phyloP scores from a whole-genome alignment of 2,888 invertebrate genomes.

The Phalera bucephala region DNA sequence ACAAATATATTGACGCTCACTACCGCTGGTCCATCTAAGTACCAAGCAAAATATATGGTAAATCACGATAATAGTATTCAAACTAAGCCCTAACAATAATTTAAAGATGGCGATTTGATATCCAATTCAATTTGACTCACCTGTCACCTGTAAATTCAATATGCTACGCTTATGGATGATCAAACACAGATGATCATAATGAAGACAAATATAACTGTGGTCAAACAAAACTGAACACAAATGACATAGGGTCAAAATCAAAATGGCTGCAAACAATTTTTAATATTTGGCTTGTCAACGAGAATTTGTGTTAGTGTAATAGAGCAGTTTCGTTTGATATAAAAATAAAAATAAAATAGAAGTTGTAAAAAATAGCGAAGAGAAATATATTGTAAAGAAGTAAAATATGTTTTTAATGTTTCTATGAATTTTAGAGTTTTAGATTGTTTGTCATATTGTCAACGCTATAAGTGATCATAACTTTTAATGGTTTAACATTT shows the following conservation, averaged over 20 bases:
- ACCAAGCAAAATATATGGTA: constrained; percentile 79
- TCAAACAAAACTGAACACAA: constrained; percentile 44
- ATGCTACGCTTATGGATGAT: constrained; percentile 29
- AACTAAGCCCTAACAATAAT: constrained; percentile 59
- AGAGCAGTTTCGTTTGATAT: constrained; percentile 36
- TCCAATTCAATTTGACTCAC: constrained; percentile 22
- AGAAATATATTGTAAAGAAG: too few species aligned
- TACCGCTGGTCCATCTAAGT: constrained; percentile 95
- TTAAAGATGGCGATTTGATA: constrained; percentile 34
- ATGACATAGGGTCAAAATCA: constrained; percentile 40
- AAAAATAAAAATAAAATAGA: constrained; percentile 26
- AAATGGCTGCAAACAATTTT: constrained; percentile 39
- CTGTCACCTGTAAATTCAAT: constrained; percentile 29
- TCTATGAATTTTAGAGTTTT: too few species aligned
- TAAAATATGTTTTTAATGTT: too few species aligned
- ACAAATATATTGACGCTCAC: constrained; percentile 99
- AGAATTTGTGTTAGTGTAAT: constrained; percentile 80
- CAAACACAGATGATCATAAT: constrained; percentile 33
- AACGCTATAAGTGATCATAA: too few species aligned
- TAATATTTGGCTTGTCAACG: constrained; percentile 62
- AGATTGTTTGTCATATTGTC: too few species aligned
- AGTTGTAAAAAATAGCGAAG: constrained; percentile 19
- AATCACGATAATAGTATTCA: constrained; percentile 50
- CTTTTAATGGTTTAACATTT: too few species aligned
- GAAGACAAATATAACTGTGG: constrained; percentile 36